These are phyloP conservation scores for Phylloscopus collybita DNA, from an alignment of 2,797 vertebrate species.

Conservation along the genomic window DNA sequence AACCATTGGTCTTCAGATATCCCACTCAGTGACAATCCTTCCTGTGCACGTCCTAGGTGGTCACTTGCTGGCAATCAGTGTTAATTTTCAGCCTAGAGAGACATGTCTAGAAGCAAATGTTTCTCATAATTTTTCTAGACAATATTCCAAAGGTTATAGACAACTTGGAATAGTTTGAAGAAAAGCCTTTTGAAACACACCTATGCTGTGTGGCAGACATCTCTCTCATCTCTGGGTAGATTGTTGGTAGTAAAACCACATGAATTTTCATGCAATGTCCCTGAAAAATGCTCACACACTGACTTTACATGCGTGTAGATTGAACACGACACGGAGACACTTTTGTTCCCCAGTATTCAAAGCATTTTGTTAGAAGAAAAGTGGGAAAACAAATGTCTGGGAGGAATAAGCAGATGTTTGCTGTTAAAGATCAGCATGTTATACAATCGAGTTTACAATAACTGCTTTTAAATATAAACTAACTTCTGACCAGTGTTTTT, in stretches of 20 bases:
- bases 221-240: background rate
- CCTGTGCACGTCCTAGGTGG: fast-evolving
- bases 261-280: background rate
- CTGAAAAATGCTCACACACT: constrained; percentile 14
- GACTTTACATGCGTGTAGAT: background rate
- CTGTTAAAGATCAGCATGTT: constrained; percentile 56
- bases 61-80: background rate
- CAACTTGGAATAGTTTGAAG: background rate
- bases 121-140: background rate
- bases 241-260: constrained; percentile 21
- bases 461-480: constrained; percentile 50
- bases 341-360: constrained; percentile 17
- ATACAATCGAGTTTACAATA: constrained; percentile 51
- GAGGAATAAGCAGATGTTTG: constrained; percentile 59
- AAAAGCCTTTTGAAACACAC: background rate
- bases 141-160: background rate
- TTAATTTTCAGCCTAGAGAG: background rate
- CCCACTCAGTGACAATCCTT: background rate
- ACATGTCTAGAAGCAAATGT: background rate
- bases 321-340: background rate
- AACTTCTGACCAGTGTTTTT: constrained; percentile 58
- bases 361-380: constrained; percentile 48
- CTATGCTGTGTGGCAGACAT: background rate
- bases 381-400: constrained; percentile 42
- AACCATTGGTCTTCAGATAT: background rate